Evolutionary conservation across 2,888 invertebrate genomes (phyloP).

Genomic region (Xylota sylvarum): DNA sequence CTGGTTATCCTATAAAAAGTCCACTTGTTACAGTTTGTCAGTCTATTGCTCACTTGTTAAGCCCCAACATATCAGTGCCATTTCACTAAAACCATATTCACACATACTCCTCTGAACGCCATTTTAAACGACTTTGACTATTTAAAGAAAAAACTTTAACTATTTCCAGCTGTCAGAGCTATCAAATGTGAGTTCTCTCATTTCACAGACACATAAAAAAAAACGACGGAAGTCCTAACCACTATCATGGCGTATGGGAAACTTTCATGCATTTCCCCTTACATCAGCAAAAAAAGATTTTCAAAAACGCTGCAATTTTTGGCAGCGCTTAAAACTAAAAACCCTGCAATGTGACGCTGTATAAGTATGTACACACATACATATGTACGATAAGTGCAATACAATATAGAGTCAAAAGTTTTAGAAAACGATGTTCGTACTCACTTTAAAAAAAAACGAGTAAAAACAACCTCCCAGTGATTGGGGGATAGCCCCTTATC

Average conservation of each 20-base stretch:
- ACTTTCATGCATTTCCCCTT: conserved; percentile 15
- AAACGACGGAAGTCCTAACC: neutral
- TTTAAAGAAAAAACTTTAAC: conserved; percentile 14
- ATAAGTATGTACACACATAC: neutral
- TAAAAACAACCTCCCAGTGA: conserved; percentile 23
- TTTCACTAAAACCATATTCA: conserved; percentile 3
- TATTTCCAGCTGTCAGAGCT: conserved; percentile 7
- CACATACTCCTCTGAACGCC: conserved; percentile 3
- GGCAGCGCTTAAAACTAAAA: neutral
- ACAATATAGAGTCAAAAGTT: conserved; percentile 8
- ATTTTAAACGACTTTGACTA: conserved; percentile 23
- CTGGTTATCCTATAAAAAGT: too few species aligned
- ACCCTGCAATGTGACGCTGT: neutral
- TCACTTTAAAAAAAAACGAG: neutral
- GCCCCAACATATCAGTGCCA: neutral
- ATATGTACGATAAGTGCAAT: neutral
- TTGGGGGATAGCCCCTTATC: conserved; percentile 22
- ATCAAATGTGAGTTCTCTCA: conserved; percentile 34
- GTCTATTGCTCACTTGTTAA: neutral
- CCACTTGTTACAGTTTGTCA: neutral
- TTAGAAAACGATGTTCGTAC: neutral
- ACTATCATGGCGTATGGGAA: conserved; percentile 17
- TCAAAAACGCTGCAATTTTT: conserved; percentile 29
- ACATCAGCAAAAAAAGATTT: conserved; percentile 20
- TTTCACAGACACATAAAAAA: conserved; percentile 3